phyloP scores from a whole-genome alignment of 2,888 invertebrate species.

The Hirtodrosophila confusa region DNA sequence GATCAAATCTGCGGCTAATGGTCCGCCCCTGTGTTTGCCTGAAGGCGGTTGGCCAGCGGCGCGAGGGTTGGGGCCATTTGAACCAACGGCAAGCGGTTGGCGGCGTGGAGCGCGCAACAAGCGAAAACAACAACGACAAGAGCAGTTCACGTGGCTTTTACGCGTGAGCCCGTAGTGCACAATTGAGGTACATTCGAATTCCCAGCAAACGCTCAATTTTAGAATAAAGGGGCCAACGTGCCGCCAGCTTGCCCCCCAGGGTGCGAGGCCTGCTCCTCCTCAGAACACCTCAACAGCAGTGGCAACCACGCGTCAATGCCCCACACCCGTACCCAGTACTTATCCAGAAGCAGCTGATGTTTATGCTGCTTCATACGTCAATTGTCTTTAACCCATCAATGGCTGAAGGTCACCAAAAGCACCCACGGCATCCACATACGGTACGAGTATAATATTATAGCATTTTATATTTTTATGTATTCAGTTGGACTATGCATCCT shows the following conservation, averaged over 20 bases:
- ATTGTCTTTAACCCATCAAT: no score
- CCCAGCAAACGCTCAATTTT: conserved; percentile 19
- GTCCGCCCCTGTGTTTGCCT: not conserved
- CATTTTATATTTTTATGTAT: no score
- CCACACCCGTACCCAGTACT: conserved; percentile 8
- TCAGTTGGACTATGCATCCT: no score
- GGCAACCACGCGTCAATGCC: conserved; percentile 31
- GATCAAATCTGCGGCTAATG: conserved; percentile 31
- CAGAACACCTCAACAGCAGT: conserved; percentile 20
- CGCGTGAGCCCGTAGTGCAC: conserved; percentile 58
- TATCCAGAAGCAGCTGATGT: conserved; percentile 1
- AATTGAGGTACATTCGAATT: conserved; percentile 41
- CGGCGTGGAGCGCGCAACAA: not conserved
- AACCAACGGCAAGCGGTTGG: conserved; percentile 1
- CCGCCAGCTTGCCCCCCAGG: conserved; percentile 6
- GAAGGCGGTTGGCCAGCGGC: not conserved
- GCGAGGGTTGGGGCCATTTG: not conserved
- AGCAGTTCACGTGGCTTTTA: conserved; percentile 52
- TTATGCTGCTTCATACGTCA: not conserved
- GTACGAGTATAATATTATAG: no score
- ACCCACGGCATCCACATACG: no score
- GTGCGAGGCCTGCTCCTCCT: not conserved
- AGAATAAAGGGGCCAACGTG: conserved; percentile 40
- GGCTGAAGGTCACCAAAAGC: no score
- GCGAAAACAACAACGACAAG: conserved; percentile 10